phyloP scores from a whole-genome alignment of 2,797 vertebrate species.

The Enteromius radiatus region DNA sequence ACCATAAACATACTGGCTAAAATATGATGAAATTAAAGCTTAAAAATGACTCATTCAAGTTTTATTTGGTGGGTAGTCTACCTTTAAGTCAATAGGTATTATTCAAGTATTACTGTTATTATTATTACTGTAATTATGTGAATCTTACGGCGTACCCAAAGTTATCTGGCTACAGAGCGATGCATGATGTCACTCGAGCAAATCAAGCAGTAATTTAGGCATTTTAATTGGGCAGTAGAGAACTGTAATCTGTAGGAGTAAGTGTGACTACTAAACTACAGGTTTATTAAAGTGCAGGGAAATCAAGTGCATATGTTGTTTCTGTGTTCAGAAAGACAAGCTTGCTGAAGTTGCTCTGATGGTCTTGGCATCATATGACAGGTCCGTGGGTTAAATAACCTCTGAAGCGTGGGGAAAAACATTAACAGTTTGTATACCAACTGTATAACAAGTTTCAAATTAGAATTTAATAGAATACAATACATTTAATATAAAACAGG shows the following conservation, averaged over 20 bases:
- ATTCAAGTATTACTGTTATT: not conserved
- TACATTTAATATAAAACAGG: not conserved
- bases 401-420: conserved; percentile 62
- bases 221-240: conserved; percentile 24
- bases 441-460: not conserved
- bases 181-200: conserved; percentile 5
- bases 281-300: conserved; percentile 51
- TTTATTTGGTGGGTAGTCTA: conserved; percentile 20
- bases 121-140: not conserved
- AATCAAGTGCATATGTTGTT: conserved; percentile 43
- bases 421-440: not conserved
- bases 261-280: conserved; percentile 27
- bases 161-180: conserved; percentile 17
- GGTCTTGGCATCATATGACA: conserved; percentile 25
- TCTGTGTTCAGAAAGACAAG: conserved; percentile 29
- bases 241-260: conserved; percentile 13
- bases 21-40: conserved; percentile 28
- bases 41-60: conserved; percentile 18
- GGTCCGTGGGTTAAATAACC: conserved; percentile 73
- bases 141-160: not conserved
- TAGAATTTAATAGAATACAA: not conserved
- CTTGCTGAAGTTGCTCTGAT: conserved; percentile 36
- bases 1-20: conserved; percentile 18
- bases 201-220: conserved; percentile 18
- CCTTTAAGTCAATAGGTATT: conserved; percentile 12